Evolutionary conservation across 2,113 vertebrate genomes (phyloP), one percentile per base, ranked within the genome.

Genomic region (Oncorhynchus tshawytscha): DNA sequence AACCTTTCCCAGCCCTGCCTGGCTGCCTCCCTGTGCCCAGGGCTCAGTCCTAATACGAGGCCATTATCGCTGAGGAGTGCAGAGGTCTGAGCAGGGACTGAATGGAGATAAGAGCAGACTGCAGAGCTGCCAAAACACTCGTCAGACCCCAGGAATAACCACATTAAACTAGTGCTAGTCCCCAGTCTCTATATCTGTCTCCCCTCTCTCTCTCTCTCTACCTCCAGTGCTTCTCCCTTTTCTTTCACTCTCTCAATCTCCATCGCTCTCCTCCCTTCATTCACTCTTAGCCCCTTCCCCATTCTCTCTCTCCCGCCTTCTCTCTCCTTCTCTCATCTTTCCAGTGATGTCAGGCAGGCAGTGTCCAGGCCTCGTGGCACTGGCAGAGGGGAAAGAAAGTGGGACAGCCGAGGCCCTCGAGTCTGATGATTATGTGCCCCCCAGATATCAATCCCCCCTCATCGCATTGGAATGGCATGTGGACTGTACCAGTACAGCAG

Each of bases 31-130:
- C 51, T 76, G 70, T 70, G 20, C 16, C 73, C 75, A 34, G 67
- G 67, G 82, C 77, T 76, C 73, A 77, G 86, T 25, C 59, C 7
- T 87, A 90, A 90, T 86, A 85, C 82, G 81, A 87, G 75, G 83
- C 78, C 74, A 88, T 89, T 88, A 91, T 89, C 80, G 72, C 76
- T 67, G 60, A 60, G 79, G 3, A 85, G 82, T 78, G 69, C 73
- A 65, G 78, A 57, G 70, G 73, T 65, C 31, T 39, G 39, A 45
- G 39, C 39, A 45, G 39, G 9, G 39, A 45, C 39, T 45, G 39
- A 45, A 12, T 45, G 78, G 60, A 82, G 86, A 89, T 86, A 86
- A 88, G 75, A 73, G 82, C 22, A 73, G 77, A 20, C 72, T 31
- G 80, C 70, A 13, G 18, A 13, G 12, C 67, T 75, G 67, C 49